phyloP scores from a whole-genome alignment of 2,113 vertebrate genomes.

The Tragelaphus strepsiceros region DNA sequence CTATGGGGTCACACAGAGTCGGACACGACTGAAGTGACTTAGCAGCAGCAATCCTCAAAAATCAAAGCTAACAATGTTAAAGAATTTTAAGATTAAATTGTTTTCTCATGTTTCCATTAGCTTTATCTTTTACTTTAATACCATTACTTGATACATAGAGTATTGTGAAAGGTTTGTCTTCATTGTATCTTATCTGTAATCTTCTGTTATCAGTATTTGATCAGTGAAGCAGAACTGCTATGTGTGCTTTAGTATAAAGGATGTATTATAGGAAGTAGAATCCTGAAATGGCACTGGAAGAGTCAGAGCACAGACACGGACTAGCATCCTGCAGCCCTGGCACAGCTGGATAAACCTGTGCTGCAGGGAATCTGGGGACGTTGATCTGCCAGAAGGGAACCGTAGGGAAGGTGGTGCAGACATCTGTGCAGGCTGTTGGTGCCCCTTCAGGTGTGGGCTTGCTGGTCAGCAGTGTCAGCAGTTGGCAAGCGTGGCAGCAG shows the following conservation, averaged over 20 bases:
- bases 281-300: neutral
- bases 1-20: no score
- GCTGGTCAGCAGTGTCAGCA: neutral
- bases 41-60: neutral
- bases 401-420: fast-evolving
- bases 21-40: no score
- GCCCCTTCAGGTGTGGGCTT: neutral
- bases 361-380: neutral
- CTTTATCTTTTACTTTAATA: neutral
- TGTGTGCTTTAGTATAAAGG: neutral
- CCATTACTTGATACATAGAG: neutral
- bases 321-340: no score
- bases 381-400: neutral
- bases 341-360: neutral
- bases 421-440: neutral
- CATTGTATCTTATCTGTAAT: neutral
- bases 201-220: neutral
- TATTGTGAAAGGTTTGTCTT: neutral
- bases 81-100: neutral
- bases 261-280: neutral
- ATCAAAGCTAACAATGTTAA: neutral
- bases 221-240: neutral
- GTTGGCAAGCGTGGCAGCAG: neutral
- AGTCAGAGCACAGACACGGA: neutral
- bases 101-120: neutral